Evolutionary conservation across 2,888 invertebrate genomes (phyloP).

Genomic region (Cephus rjabovi): DNA sequence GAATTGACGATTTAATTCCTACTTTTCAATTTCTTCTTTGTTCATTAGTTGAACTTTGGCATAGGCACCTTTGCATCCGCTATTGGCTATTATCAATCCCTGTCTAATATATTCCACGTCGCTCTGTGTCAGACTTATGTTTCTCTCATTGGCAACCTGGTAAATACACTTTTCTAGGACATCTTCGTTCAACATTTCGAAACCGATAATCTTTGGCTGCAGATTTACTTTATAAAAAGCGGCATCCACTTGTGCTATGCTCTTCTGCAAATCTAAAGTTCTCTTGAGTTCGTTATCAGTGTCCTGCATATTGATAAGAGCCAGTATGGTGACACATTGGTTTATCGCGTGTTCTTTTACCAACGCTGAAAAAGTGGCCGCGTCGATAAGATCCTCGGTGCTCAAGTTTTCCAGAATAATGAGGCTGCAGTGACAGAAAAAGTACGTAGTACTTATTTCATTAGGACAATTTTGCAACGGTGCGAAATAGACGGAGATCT

Average conservation of each 20-base stretch:
- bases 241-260: slow-evolving; percentile 29
- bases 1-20: not conserved
- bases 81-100: slow-evolving; percentile 38
- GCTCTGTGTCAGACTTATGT: slow-evolving; percentile 35
- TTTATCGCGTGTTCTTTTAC: slow-evolving; percentile 26
- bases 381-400: slow-evolving; percentile 36
- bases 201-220: slow-evolving; percentile 39
- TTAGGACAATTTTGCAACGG: slow-evolving; percentile 31
- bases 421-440: slow-evolving; percentile 47
- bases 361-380: slow-evolving; percentile 33
- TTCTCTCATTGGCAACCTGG: slow-evolving; percentile 39
- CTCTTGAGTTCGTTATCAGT: slow-evolving; percentile 31
- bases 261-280: slow-evolving; percentile 35
- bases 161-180: slow-evolving; percentile 49
- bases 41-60: slow-evolving; percentile 50
- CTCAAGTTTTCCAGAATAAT: slow-evolving; percentile 57
- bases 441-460: slow-evolving; percentile 30
- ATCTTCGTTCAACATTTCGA: slow-evolving; percentile 37
- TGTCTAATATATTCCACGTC: slow-evolving; percentile 41
- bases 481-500: slow-evolving; percentile 41
- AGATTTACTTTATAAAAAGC: slow-evolving; percentile 30
- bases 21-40: not conserved
- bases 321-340: slow-evolving; percentile 45
- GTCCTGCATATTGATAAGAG: slow-evolving; percentile 51
- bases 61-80: slow-evolving; percentile 59